These are phyloP conservation scores for Seriola dumerili DNA, from an alignment of 2,113 vertebrate species.

Conservation along the genomic window DNA sequence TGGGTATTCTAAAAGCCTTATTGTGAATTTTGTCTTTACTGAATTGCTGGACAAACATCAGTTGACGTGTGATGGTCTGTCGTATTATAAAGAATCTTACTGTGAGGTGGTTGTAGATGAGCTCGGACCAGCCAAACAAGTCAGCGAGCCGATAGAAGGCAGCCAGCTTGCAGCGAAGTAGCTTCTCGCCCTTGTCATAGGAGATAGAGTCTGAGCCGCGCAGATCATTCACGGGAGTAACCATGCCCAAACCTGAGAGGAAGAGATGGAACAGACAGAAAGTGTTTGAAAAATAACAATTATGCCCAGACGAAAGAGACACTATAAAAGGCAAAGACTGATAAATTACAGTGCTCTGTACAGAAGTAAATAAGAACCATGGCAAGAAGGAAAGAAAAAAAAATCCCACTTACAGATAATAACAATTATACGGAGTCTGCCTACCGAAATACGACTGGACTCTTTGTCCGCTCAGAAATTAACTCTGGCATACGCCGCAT, in stretches of 20 bases:
- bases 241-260: constrained; percentile 95
- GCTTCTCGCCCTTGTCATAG: constrained; percentile 97
- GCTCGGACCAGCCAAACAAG: constrained; percentile 97
- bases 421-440: background rate
- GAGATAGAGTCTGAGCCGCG: constrained; percentile 97
- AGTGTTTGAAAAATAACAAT: background rate
- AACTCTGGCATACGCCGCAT: constrained; percentile 26
- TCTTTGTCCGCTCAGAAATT: constrained; percentile 31
- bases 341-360: background rate
- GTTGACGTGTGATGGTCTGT: background rate
- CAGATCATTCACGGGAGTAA: constrained; percentile 97
- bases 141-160: constrained; percentile 96
- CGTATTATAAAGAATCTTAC: constrained; percentile 75
- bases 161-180: constrained; percentile 94
- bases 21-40: background rate
- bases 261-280: background rate
- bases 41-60: background rate
- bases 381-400: background rate
- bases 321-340: background rate
- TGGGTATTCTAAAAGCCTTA: background rate
- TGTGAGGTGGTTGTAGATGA: constrained; percentile 99
- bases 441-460: constrained; percentile 17
- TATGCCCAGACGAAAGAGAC: background rate
- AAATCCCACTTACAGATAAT: background rate
- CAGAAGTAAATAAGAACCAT: background rate